Evolutionary conservation across 2,113 vertebrate genomes (phyloP).

Genomic region (Jacana jacana): DNA sequence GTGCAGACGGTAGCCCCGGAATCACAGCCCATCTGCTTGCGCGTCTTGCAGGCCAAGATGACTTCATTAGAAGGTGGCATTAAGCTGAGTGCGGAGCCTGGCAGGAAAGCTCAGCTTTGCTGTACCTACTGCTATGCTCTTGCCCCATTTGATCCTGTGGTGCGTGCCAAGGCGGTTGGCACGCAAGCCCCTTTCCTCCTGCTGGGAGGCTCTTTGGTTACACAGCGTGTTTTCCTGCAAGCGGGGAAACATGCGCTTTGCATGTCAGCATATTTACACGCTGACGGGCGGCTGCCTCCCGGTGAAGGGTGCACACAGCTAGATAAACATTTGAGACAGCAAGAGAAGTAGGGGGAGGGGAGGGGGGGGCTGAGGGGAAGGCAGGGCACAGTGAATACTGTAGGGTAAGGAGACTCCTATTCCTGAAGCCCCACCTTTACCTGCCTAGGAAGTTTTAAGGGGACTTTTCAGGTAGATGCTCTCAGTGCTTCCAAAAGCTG

Average conservation of each 20-base stretch:
- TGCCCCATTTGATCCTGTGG: neutral
- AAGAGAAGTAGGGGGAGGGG: neutral
- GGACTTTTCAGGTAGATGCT: neutral
- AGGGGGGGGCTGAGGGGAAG: no score
- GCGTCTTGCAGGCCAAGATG: neutral
- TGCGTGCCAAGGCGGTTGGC: neutral
- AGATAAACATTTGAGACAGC: neutral
- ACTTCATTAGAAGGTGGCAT: neutral
- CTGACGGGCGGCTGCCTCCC: neutral
- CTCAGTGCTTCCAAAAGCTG: neutral
- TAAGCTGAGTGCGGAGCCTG: neutral
- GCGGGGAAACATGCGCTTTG: neutral
- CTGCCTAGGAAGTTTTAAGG: neutral
- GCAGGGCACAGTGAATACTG: neutral
- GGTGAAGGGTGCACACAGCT: neutral
- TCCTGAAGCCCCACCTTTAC: neutral
- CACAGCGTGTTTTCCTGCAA: neutral
- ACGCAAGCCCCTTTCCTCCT: neutral
- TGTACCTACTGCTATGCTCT: neutral
- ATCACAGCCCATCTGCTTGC: slow-evolving; percentile 34
- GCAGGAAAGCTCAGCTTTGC: neutral
- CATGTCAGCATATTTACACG: neutral
- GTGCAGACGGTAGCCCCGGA: neutral
- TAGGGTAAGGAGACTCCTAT: neutral
- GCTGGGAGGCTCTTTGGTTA: neutral